Base-by-base conservation (phyloP, 2,113 vertebrate species). In the Tor tambroides region DNA sequence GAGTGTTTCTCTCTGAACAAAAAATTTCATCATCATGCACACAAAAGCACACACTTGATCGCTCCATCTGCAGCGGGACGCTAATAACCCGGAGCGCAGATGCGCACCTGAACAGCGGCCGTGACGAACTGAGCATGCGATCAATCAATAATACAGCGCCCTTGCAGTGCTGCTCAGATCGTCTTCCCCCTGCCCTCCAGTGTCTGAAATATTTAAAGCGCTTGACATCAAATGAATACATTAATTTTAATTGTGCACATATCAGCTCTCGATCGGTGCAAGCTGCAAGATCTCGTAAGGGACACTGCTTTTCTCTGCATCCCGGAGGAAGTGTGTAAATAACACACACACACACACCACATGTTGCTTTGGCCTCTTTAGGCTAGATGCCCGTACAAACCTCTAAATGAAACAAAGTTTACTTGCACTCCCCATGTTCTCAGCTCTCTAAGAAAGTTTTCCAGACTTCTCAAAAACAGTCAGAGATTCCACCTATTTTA, bases 161-260 rank as follows among this genome's bases (percentile, higher is more conserved):
- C 86, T 89, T 78, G 91, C 78, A 89, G 78, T 85, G 54, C 75
- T 38, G 83, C 75, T 85, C 85, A 87, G 67, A 91, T 92, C 38
- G 75, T 89, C 87, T 92, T 91, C 89, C 84, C 67, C 81, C 89
- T 93, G 91, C 90, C 91, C 89, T 92, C 86, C 85, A 91, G 90
- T 92, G 91, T 89, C 92, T 92, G 92, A 90, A 94, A 94, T 93
- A 93, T 94, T 94, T 92, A 93, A 90, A 92, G 91, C 86, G 88
- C 90, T 93, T 93, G 91, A 94, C 92, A 93, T 93, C 91, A 94
- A 92, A 92, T 93, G 90, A 92, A 94, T 93, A 91, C 87, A 93
- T 93, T 91, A 93, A 94, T 94, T 81, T 80, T 89, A 93, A 94
- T 92, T 90, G 89, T 85, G 87, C 72, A 78, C 84, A 89, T 92